These are phyloP conservation scores for Parotia lawesii DNA, from an alignment of 2,113 vertebrate genomes.

Conservation along the genomic window DNA sequence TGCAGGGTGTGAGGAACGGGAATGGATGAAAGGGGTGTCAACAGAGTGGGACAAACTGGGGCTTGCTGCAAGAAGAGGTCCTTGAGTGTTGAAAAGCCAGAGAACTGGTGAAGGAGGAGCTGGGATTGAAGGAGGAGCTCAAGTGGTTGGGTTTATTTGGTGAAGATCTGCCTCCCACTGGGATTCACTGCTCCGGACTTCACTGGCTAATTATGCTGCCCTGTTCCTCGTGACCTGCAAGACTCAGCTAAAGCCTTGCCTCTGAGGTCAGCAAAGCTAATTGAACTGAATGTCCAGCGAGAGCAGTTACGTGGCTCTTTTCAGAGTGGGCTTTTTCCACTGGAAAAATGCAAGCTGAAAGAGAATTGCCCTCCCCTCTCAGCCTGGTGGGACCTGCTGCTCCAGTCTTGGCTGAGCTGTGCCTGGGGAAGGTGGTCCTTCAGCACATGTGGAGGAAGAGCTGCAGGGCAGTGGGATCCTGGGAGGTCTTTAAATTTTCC, in stretches of 20 bases:
- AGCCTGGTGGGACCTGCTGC: neutral
- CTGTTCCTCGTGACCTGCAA: neutral
- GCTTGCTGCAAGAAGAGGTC: neutral
- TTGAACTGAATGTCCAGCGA: neutral
- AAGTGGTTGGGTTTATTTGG: accelerated
- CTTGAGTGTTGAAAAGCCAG: neutral
- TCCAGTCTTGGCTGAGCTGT: neutral
- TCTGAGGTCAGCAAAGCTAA: neutral
- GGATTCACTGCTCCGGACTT: accelerated
- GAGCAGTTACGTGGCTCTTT: neutral
- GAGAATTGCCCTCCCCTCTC: neutral
- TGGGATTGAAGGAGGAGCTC: neutral
- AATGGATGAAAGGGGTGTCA: neutral
- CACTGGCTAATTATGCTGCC: neutral
- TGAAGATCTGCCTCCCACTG: neutral
- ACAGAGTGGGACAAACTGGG: neutral
- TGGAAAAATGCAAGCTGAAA: neutral
- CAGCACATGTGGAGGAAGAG: neutral
- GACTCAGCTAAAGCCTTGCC: neutral
- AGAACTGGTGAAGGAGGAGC: accelerated
- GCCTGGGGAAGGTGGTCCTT: neutral
- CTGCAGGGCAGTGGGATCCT: neutral
- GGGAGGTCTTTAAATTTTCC: neutral
- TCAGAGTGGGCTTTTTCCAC: neutral
- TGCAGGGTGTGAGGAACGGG: neutral